Base-by-base conservation (phyloP, 2,113 vertebrate genomes). In the Dipodomys ordii region DNA sequence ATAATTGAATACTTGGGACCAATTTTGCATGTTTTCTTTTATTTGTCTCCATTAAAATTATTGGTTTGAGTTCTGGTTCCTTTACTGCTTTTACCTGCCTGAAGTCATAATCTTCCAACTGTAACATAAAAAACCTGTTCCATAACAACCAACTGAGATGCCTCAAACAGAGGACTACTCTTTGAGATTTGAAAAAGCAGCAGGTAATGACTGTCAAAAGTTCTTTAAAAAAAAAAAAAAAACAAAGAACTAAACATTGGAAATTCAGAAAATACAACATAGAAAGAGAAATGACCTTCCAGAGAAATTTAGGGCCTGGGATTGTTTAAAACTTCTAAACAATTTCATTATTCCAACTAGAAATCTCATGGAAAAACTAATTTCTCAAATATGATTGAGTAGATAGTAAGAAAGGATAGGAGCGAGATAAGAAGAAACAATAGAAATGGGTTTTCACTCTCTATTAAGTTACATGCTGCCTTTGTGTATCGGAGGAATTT, bases 101-200 rank as follows among this genome's bases (percentile, higher is more conserved):
- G 53, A 91, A 95, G 93, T 93, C 92, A 95, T 95, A 92, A 92
- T 95, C 91, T 93, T 97, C 82, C 79, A 95, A 83, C 81, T 83
- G 74, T 85, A 95, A 92, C 91, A 95, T 90, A n/a, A 94, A 76
- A 96, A 72, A 90, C 28, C n/a, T 80, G 95, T 94, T 93, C 65
- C 83, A 25, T 88, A 95, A 92, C 49, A 90, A 82, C 73, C 89
- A 95, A 78, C 95, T 95, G 84, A 85, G 89, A 85, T 80, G 71
- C 67, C 91, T 97, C 90, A 95, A 96, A 96, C 87, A 94, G 78
- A 94, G 20, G 49, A 49, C 91, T 95, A 90, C 74, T 94, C 91
- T 97, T 96, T 96, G 91, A 96, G 84, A 97, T 92, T 95, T 18
- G 18, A 94, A 95, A 96, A 96, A 83, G 71, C 95, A 96, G 90